phyloP scores from a whole-genome alignment of 2,113 vertebrate species.

The Scomber japonicus region DNA sequence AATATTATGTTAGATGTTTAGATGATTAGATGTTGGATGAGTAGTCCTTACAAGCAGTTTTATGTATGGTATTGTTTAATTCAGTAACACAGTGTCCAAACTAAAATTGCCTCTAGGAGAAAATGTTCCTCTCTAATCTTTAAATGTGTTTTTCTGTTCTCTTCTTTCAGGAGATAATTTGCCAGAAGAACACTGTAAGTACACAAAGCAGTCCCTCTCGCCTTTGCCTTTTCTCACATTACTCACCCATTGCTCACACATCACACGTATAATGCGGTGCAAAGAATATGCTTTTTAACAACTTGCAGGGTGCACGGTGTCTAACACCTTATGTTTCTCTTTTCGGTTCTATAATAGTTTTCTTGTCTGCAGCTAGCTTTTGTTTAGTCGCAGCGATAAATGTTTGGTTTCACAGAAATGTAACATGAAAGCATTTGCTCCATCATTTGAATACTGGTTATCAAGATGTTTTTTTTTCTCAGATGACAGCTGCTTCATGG shows the following conservation, averaged over 20 bases:
- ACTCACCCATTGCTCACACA: constrained; percentile 54
- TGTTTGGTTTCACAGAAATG: constrained; percentile 31
- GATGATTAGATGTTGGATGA: neutral
- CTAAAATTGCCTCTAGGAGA: neutral
- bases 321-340: constrained; percentile 47
- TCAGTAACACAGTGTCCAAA: neutral
- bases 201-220: constrained; percentile 43
- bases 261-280: constrained; percentile 46
- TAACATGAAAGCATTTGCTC: constrained; percentile 13
- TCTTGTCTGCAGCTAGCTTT: constrained; percentile 24
- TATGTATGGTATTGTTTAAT: neutral
- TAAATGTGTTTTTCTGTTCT: constrained; percentile 55
- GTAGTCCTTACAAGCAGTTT: neutral
- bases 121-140: constrained; percentile 31
- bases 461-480: constrained; percentile 14
- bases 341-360: constrained; percentile 9
- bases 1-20: no score
- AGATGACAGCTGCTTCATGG: constrained; percentile 7
- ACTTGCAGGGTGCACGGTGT: neutral
- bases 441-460: neutral
- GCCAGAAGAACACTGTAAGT: constrained; percentile 99
- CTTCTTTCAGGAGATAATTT: constrained; percentile 93
- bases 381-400: constrained; percentile 13
- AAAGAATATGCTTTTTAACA: constrained; percentile 61
- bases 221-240: constrained; percentile 64